Conservation (phyloP, 2,797 vertebrate genomes). For the Hirundo rustica region DNA sequence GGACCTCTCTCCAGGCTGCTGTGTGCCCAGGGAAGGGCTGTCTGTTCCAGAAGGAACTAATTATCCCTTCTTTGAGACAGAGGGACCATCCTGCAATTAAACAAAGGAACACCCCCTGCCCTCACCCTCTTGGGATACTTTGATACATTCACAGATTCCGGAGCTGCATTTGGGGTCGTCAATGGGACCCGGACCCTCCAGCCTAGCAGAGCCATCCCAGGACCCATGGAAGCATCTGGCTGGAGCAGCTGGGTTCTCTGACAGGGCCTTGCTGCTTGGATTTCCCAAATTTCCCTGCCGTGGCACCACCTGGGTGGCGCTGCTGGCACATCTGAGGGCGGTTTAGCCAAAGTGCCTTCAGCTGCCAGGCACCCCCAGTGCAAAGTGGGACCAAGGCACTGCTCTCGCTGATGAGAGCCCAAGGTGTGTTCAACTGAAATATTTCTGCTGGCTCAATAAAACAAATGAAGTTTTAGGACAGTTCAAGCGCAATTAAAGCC, state of each 20-base stretch:
- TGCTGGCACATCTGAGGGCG: accelerated
- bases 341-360: background rate
- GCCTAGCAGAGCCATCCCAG: accelerated
- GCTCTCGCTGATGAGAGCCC: background rate
- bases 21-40: background rate
- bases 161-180: background rate
- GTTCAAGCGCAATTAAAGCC: background rate
- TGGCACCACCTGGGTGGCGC: background rate
- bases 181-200: background rate
- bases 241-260: accelerated
- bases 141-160: accelerated
- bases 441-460: background rate
- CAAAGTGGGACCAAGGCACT: background rate
- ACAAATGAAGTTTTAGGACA: background rate
- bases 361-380: background rate
- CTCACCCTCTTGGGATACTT: background rate
- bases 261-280: background rate
- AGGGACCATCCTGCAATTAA: background rate
- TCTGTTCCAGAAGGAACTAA: background rate
- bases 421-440: background rate
- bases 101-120: accelerated
- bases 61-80: background rate
- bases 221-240: accelerated
- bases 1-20: background rate
- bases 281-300: background rate